phyloP scores from a whole-genome alignment of 2,888 invertebrate genomes.

The Idaea biselata region DNA sequence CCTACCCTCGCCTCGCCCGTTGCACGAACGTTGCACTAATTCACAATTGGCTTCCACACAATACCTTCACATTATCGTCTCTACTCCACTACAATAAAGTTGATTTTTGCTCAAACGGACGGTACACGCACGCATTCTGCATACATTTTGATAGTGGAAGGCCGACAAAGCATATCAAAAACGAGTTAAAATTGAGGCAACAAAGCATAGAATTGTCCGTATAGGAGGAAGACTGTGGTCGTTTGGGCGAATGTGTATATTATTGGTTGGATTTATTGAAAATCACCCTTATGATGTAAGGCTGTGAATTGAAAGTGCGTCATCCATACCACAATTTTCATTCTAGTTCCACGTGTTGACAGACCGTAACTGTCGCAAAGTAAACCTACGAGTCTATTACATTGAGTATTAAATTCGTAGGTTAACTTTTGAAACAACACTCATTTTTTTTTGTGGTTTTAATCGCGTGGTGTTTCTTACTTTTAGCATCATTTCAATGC shows the following conservation, averaged over 20 bases:
- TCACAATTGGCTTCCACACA: slow-evolving; percentile 28
- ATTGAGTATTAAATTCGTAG: not conserved
- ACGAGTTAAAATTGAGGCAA: slow-evolving; percentile 43
- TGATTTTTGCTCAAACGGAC: slow-evolving; percentile 11
- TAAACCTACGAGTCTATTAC: not conserved
- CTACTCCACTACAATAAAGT: slow-evolving; percentile 15
- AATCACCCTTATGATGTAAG: slow-evolving; percentile 67
- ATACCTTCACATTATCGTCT: slow-evolving; percentile 23
- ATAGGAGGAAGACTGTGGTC: slow-evolving; percentile 28
- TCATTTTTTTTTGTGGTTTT: no score
- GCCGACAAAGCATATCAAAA: slow-evolving; percentile 41
- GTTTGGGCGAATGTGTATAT: slow-evolving; percentile 64
- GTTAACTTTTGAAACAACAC: not conserved
- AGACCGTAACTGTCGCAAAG: slow-evolving; percentile 58
- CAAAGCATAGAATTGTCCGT: slow-evolving; percentile 58
- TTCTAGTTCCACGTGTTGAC: slow-evolving; percentile 67
- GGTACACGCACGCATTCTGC: slow-evolving; percentile 42
- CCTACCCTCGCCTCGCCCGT: slow-evolving; percentile 34
- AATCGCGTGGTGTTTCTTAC: no score
- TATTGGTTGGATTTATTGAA: slow-evolving; percentile 65
- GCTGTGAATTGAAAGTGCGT: slow-evolving; percentile 60
- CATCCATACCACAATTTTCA: slow-evolving; percentile 36
- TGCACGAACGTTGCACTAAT: slow-evolving; percentile 53
- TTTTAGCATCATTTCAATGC: no score
- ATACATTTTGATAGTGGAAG: slow-evolving; percentile 48